Evolutionary conservation across 1,140 invertebrate species (phyloP).

Genomic region (Drosophila punjabiensis): DNA sequence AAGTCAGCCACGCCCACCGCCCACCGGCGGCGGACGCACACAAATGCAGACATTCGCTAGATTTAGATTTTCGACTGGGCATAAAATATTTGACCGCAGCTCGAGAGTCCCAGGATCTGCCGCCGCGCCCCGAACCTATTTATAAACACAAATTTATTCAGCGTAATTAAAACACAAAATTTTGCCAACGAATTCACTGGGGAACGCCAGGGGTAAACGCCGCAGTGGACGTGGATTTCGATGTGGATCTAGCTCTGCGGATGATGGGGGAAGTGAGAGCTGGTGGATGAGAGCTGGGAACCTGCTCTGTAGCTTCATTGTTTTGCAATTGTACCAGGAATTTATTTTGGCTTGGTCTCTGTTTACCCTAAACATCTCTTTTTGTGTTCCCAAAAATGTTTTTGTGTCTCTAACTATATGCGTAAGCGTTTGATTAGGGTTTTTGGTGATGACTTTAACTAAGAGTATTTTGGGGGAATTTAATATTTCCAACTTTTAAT

Average conservation of each 20-base stretch:
- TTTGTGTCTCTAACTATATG: conserved; percentile 11
- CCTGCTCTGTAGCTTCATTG: conserved; percentile 61
- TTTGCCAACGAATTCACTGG: conserved; percentile 53
- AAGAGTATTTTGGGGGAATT: background rate
- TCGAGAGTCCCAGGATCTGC: conserved; percentile 48
- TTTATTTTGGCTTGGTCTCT: conserved; percentile 50
- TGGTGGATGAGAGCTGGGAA: background rate
- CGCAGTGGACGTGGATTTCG: conserved; percentile 8
- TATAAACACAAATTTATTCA: conserved; percentile 84
- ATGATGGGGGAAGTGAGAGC: background rate
- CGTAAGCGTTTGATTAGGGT: conserved; percentile 1
- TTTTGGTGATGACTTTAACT: background rate
- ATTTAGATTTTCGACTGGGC: conserved; percentile 79
- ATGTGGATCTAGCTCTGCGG: conserved; percentile 8
- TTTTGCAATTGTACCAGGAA: conserved; percentile 64
- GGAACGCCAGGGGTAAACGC: conserved; percentile 30
- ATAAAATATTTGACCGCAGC: conserved; percentile 81
- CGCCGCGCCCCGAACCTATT: conserved; percentile 56
- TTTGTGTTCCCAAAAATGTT: conserved; percentile 6
- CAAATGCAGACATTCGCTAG: conserved; percentile 78
- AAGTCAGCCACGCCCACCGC: conserved; percentile 58
- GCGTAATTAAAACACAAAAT: conserved; percentile 84
- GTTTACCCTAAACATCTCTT: conserved; percentile 25
- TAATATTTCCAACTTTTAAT: background rate
- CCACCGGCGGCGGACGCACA: conserved; percentile 12